Evolutionary conservation across 1,140 invertebrate genomes (phyloP).

Genomic region (Drosophila punjabiensis): DNA sequence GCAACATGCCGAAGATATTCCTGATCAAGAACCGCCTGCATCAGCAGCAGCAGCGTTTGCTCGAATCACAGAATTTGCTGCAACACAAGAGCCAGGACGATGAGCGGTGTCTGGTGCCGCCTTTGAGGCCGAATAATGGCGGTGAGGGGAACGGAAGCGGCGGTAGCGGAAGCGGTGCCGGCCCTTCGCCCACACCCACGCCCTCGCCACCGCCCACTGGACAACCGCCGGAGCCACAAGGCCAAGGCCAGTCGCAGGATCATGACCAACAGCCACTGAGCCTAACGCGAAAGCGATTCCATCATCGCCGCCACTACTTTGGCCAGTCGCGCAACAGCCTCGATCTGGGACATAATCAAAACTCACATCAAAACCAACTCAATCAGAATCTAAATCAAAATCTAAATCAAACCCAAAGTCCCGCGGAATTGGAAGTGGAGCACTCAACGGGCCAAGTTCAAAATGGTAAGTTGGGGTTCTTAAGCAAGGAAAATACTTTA

Average conservation of each 20-base stretch:
- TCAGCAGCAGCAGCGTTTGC: conserved; percentile 93
- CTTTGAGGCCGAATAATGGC: conserved; percentile 81
- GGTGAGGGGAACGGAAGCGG: conserved; percentile 2
- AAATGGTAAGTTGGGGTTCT: conserved; percentile 68
- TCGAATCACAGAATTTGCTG: conserved; percentile 91
- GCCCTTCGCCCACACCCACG: conserved; percentile 37
- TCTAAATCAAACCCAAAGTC: conserved; percentile 49
- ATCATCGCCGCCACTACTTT: conserved; percentile 82
- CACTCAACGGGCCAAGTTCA: conserved; percentile 57
- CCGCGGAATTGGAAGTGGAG: conserved; percentile 40
- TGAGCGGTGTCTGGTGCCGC: conserved; percentile 77
- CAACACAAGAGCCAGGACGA: conserved; percentile 86
- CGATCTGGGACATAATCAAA: conserved; percentile 28
- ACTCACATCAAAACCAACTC: conserved; percentile 12
- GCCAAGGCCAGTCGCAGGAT: conserved; percentile 34
- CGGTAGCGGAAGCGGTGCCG: conserved; percentile 20
- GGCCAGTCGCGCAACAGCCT: conserved; percentile 73
- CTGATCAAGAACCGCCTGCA: conserved; percentile 94
- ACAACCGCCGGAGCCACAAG: conserved; percentile 82
- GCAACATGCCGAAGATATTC: conserved; percentile 94
- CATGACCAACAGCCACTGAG: conserved; percentile 65
- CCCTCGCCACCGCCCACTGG: conserved; percentile 30
- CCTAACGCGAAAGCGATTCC: conserved; percentile 75
- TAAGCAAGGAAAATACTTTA: neutral
- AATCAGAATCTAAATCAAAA: conserved; percentile 23